These are phyloP conservation scores for Xestobium rufovillosum DNA, from an alignment of 2,888 invertebrate species.

Conservation along the genomic window DNA sequence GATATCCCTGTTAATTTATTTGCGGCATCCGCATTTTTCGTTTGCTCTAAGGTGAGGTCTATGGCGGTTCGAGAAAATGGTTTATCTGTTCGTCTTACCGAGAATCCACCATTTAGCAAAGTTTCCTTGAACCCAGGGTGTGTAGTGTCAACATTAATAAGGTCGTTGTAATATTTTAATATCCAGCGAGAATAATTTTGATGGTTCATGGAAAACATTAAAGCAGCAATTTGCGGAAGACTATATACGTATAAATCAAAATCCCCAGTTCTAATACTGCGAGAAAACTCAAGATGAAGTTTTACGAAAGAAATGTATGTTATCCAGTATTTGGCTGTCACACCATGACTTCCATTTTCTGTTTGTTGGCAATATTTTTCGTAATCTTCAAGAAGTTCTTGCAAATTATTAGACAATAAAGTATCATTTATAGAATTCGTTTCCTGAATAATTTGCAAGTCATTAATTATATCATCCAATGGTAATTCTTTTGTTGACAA, in stretches of 20 bases:
- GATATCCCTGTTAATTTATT: slow-evolving; percentile 23
- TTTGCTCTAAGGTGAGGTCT: slow-evolving; percentile 28
- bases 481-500: slow-evolving; percentile 9
- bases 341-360: slow-evolving; percentile 22
- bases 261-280: slow-evolving; percentile 25
- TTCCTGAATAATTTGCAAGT: not conserved
- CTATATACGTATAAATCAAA: slow-evolving; percentile 20
- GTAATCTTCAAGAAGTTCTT: not conserved
- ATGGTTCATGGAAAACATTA: slow-evolving; percentile 25
- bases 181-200: slow-evolving; percentile 29
- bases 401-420: not conserved
- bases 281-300: slow-evolving; percentile 19
- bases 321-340: slow-evolving; percentile 27
- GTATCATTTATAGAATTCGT: slow-evolving; percentile 6
- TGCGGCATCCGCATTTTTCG: slow-evolving; percentile 28
- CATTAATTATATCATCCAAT: not conserved
- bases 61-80: slow-evolving; percentile 26
- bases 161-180: slow-evolving; percentile 28
- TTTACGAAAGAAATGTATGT: slow-evolving; percentile 22
- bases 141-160: slow-evolving; percentile 26
- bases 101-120: too few species aligned
- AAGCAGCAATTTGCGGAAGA: slow-evolving; percentile 20
- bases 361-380: slow-evolving; percentile 16
- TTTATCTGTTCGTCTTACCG: too few species aligned
- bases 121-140: slow-evolving; percentile 27